These are phyloP conservation scores for Anhinga rufa DNA, from an alignment of 2,113 vertebrate species.

Conservation along the genomic window DNA sequence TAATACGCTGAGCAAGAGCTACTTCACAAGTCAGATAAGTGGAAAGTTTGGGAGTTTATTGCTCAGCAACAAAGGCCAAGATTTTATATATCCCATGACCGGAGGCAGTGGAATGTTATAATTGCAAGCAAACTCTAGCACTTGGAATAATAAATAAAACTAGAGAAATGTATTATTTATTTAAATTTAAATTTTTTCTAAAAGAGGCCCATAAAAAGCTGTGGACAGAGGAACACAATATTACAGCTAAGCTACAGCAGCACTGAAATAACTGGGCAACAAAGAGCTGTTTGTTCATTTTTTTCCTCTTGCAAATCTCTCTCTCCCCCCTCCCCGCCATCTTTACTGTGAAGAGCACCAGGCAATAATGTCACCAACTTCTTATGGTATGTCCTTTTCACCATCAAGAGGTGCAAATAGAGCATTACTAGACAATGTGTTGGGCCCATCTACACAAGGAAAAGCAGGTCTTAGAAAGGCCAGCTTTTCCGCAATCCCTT, in stretches of 20 bases:
- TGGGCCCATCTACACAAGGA: background rate
- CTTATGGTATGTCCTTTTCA: background rate
- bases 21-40: background rate
- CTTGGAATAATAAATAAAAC: background rate
- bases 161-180: background rate
- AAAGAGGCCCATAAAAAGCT: background rate
- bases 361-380: background rate
- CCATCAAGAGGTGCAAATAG: background rate
- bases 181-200: background rate
- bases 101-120: background rate
- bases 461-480: background rate
- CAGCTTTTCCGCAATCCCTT: background rate
- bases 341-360: background rate
- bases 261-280: background rate
- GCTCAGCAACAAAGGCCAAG: background rate
- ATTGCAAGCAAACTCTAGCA: background rate
- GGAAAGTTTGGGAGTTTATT: background rate
- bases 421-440: rapidly evolving
- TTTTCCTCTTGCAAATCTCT: background rate
- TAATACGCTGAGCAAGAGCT: background rate
- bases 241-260: background rate
- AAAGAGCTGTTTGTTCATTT: background rate
- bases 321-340: too few species aligned
- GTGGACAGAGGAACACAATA: background rate
- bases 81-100: background rate